Percentiles rank a stretch among this genome's conserved stretches.
Conservation (phyloP, 2,888 invertebrate genomes). For the Hypomecis punctinalis region DNA sequence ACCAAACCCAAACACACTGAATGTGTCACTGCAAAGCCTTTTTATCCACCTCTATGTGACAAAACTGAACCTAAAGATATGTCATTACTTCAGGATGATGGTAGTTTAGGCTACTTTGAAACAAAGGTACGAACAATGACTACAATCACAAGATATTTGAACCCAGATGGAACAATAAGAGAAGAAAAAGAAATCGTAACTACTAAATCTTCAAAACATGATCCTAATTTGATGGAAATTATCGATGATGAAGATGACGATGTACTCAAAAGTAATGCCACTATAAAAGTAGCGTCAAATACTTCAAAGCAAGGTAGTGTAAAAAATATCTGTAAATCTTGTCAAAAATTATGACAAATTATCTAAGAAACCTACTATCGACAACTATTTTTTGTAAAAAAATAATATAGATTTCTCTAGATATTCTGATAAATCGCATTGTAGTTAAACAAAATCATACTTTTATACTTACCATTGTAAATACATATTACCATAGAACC, state of each 20-base stretch:
- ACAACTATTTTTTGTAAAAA: too few species aligned
- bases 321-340: too few species aligned
- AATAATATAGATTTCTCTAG: too few species aligned
- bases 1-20: not conserved
- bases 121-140: slow-evolving; percentile 51
- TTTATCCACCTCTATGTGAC: not conserved
- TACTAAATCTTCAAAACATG: slow-evolving; percentile 17
- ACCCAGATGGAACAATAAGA: slow-evolving; percentile 51
- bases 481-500: too few species aligned
- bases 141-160: slow-evolving; percentile 51
- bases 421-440: too few species aligned
- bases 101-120: slow-evolving; percentile 51
- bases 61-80: not conserved
- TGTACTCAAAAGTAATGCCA: not conserved
- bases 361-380: too few species aligned
- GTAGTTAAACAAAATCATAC: too few species aligned
- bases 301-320: too few species aligned
- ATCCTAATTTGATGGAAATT: slow-evolving; percentile 43
- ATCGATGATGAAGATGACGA: slow-evolving; percentile 38
- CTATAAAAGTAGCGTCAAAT: not conserved
- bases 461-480: too few species aligned
- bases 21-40: not conserved
- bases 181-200: slow-evolving; percentile 20
- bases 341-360: too few species aligned
- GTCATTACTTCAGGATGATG: slow-evolving; percentile 27